Base-by-base conservation (phyloP, 2,797 vertebrate genomes). In the Gymnoscopelus microlampas region DNA sequence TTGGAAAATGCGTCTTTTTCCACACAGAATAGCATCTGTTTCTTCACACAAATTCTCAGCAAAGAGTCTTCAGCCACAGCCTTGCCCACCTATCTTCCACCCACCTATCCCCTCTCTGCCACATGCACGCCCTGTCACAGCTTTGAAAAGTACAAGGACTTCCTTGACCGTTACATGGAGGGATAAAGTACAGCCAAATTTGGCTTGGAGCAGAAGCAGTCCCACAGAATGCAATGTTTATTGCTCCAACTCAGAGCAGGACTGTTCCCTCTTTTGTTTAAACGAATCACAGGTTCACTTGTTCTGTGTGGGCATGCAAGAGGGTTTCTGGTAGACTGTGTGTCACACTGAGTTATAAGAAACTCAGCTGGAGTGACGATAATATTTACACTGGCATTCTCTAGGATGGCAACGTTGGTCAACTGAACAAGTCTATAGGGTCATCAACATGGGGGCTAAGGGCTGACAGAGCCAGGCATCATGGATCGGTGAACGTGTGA, bases 311-410 rank as follows among this genome's bases (percentile, higher is more conserved):
- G 87, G 80, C 82, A 87, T 10, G 0, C 24, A 15, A 66, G 44
- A 59, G 68, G 73, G 65, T 49, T 55, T 63, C 68, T 68, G 68
- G n/a, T 3, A 11, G 58, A 0, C n/a, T 53, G 44, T 53, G 53
- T 71, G 80, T 86, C 85, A 77, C 14, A 7, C n/a, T 82, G 85
- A 90, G 56, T 86, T 80, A 88, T 66, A 77, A 83, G 75, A 65
- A 78, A 68, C 63, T 89, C 80, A 87, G 83, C 80, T 81, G 80
- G 68, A 80, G 81, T 69, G 47, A 78, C 5, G n/a, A 14, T 70
- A 64, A 50, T 89, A 82, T 89, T 91, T 90, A 82, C 66, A 63
- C 73, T 81, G 85, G 78, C 83, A n/a, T 76, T 86, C 70, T 83
- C 62, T 72, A 78, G 76, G 73, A 73, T 69, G 59, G 75, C 55